Conservation (phyloP, 1,140 invertebrate genomes). For the Epicauta chinensis region DNA sequence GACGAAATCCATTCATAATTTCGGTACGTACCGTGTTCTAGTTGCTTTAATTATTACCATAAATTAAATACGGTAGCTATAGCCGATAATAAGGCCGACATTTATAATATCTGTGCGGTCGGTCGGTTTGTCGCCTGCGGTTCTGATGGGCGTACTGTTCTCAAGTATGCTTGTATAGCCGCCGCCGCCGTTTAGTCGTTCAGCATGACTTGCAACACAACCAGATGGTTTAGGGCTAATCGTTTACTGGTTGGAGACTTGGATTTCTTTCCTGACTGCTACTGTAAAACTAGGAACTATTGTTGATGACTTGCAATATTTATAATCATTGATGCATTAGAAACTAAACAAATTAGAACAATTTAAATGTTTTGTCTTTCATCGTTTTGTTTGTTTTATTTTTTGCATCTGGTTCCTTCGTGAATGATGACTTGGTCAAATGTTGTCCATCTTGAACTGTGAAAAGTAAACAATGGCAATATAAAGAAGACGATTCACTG, state of each 20-base stretch:
- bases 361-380: too few species aligned
- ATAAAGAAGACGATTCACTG: conserved; percentile 7
- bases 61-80: conserved; percentile 9
- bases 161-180: too few species aligned
- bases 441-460: too few species aligned
- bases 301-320: conserved; percentile 18
- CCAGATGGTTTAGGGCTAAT: conserved; percentile 20
- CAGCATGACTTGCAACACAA: conserved; percentile 18
- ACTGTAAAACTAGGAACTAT: conserved; percentile 11
- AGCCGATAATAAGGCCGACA: conserved; percentile 8
- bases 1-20: too few species aligned
- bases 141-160: conserved; percentile 6
- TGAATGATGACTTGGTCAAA: neutral
- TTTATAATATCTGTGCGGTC: conserved; percentile 11
- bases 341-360: neutral
- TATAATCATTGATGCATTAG: conserved; percentile 20
- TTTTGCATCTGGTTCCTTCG: too few species aligned
- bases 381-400: too few species aligned
- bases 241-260: neutral
- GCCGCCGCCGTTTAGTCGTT: neutral
- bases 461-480: conserved; percentile 9
- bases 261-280: conserved; percentile 5
- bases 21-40: too few species aligned
- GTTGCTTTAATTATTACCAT: conserved; percentile 3
- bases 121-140: conserved; percentile 16